These are phyloP conservation scores for Ivindomyrus marchei DNA, from an alignment of 2,113 vertebrate species.

Conservation along the genomic window DNA sequence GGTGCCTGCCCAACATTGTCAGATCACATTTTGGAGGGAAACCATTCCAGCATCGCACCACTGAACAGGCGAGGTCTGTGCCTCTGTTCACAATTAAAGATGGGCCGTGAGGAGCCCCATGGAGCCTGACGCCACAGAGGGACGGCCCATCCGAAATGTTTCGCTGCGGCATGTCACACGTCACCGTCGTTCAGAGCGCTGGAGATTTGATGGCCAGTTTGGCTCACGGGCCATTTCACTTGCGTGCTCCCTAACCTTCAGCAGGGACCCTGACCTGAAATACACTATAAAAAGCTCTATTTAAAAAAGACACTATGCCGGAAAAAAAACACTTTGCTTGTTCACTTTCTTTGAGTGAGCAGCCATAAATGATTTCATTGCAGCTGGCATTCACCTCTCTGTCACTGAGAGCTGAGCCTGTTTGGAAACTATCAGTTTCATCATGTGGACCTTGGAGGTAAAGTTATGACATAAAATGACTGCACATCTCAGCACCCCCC, in stretches of 20 bases:
- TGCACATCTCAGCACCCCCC: background rate
- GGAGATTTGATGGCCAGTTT: background rate
- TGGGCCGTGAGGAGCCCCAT: background rate
- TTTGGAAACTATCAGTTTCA: background rate
- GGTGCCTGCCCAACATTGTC: background rate
- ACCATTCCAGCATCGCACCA: background rate
- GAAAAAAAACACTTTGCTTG: background rate
- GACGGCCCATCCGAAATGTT: background rate
- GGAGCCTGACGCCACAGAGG: background rate
- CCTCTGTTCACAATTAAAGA: background rate
- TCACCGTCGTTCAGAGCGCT: background rate
- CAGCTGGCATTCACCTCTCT: background rate
- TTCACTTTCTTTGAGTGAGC: background rate
- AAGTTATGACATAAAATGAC: background rate
- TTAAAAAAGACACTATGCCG: background rate
- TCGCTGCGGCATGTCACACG: background rate
- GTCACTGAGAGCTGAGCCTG: background rate
- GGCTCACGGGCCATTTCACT: background rate
- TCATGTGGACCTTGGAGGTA: background rate
- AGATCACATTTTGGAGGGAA: slow-evolving; percentile 3
- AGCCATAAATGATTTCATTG: background rate
- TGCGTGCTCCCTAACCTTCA: background rate
- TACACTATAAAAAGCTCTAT: background rate
- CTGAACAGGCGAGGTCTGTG: background rate
- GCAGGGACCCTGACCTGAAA: background rate